A percentile compares a stretch with the other conserved stretches of the same genome.
These are phyloP conservation scores for Osmerus mordax DNA, from an alignment of 2,113 vertebrate genomes.

Conservation along the genomic window DNA sequence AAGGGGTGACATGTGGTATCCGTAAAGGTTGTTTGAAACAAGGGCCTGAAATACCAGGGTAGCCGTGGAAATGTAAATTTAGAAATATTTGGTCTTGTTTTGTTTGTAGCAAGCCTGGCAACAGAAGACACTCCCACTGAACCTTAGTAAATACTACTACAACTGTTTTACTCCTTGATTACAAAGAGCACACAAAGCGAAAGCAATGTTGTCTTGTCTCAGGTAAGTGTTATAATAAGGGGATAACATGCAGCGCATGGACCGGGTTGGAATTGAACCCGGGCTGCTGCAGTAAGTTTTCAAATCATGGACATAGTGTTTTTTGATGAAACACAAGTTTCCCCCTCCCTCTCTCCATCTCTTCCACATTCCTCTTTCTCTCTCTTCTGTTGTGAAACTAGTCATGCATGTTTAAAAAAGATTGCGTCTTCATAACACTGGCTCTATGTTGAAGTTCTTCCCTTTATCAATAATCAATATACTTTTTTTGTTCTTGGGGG, in stretches of 20 bases:
- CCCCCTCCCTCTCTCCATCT: background rate
- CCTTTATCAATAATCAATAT: too few relatives aligned
- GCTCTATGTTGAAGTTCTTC: too few relatives aligned
- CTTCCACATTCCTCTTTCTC: background rate
- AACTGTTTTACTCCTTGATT: background rate
- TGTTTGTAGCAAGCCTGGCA: slow-evolving; percentile 41
- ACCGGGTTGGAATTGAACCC: too few relatives aligned
- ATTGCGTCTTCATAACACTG: background rate
- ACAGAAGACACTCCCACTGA: background rate
- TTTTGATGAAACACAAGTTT: too few relatives aligned
- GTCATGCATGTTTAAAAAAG: slow-evolving; percentile 13
- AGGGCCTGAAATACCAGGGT: slow-evolving; percentile 40
- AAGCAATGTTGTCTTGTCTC: too few relatives aligned
- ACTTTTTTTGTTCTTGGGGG: too few relatives aligned
- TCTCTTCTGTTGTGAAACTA: background rate
- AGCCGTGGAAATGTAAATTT: slow-evolving; percentile 52
- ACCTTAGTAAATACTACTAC: background rate
- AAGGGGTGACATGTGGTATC: slow-evolving; percentile 38
- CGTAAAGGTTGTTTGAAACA: slow-evolving; percentile 42
- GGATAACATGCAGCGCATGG: too few relatives aligned
- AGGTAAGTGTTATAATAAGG: too few relatives aligned
- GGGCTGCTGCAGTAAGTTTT: too few relatives aligned
- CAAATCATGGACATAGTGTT: too few relatives aligned
- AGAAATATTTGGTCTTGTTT: slow-evolving; percentile 50
- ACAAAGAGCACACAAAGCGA: background rate